phyloP scores from a whole-genome alignment of 2,113 vertebrate species.

The Riparia riparia region DNA sequence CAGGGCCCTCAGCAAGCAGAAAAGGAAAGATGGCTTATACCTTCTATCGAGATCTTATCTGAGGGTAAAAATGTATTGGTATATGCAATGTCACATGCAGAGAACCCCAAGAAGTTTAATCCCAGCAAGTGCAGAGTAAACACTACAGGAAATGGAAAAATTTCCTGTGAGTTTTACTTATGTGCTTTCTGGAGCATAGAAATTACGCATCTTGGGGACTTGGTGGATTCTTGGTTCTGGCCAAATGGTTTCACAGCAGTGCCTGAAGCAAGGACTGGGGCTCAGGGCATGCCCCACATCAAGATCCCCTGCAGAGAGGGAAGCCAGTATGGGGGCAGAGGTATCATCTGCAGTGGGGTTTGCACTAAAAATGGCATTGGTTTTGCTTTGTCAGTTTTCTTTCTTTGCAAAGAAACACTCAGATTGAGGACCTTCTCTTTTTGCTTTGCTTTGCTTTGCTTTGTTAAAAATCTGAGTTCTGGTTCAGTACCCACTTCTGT shows the following conservation, averaged over 20 bases:
- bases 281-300: rapidly evolving
- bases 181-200: neutral
- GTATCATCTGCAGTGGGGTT: neutral
- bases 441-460: neutral
- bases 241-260: neutral
- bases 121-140: neutral
- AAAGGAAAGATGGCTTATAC: neutral
- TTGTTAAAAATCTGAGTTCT: neutral
- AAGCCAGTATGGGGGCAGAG: rapidly evolving
- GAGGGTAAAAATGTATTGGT: neutral
- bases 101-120: neutral
- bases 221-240: neutral
- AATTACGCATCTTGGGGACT: neutral
- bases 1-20: neutral
- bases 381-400: neutral
- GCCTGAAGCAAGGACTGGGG: neutral
- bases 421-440: neutral
- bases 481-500: neutral
- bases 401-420: neutral
- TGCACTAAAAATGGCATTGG: rapidly evolving
- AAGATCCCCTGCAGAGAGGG: rapidly evolving
- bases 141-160: rapidly evolving
- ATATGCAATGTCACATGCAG: neutral
- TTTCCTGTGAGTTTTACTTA: rapidly evolving
- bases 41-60: neutral